Conservation (phyloP, 2,888 invertebrate species). For the Ptycholaimellus sp. region DNA sequence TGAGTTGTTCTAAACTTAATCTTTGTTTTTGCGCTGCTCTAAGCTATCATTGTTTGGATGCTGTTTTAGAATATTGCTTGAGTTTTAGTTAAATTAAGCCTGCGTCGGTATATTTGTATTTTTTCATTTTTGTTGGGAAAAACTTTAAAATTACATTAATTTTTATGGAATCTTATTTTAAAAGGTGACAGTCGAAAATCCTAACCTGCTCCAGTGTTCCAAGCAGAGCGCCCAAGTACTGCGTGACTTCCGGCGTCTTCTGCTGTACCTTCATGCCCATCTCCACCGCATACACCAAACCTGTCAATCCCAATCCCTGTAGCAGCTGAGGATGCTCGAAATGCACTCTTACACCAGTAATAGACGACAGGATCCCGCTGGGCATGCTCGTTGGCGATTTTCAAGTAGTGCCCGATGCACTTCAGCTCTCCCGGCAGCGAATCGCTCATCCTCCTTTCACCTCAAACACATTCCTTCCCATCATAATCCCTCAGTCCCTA, state of each 20-base stretch:
- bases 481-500: too few relatives aligned
- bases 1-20: too few relatives aligned
- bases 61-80: too few relatives aligned
- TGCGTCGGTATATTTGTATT: too few relatives aligned
- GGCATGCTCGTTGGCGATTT: slow-evolving; percentile 72
- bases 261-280: slow-evolving; percentile 58
- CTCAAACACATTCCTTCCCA: too few relatives aligned
- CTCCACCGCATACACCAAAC: slow-evolving; percentile 66
- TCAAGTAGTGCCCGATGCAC: slow-evolving; percentile 64
- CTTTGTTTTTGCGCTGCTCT: too few relatives aligned
- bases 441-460: slow-evolving; percentile 9
- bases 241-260: slow-evolving; percentile 54
- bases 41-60: too few relatives aligned
- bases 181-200: too few relatives aligned
- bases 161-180: too few relatives aligned
- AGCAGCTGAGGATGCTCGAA: not conserved
- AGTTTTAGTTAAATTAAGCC: too few relatives aligned
- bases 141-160: too few relatives aligned
- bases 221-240: slow-evolving; percentile 40
- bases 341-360: slow-evolving; percentile 45
- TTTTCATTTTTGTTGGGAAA: too few relatives aligned
- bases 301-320: slow-evolving; percentile 28
- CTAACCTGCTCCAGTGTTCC: slow-evolving; percentile 2
- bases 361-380: slow-evolving; percentile 60
- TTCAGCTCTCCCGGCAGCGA: slow-evolving; percentile 40